These are phyloP conservation scores for Papilio xuthus DNA, from an alignment of 1,140 invertebrate genomes.

Conservation along the genomic window DNA sequence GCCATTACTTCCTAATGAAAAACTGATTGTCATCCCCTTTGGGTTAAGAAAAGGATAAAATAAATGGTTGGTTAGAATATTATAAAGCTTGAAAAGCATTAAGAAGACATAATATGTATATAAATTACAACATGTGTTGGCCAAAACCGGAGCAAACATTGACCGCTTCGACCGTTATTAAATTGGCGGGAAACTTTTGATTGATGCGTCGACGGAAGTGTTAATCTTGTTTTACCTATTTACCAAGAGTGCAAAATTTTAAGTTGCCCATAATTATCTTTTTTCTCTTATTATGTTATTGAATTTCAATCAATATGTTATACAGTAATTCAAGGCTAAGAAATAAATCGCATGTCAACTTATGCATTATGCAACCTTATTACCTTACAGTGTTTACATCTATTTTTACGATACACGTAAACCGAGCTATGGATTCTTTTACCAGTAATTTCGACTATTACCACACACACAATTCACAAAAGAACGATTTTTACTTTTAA, in stretches of 20 bases:
- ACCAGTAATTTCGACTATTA: not conserved
- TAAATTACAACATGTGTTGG: constrained; percentile 11
- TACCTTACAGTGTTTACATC: constrained; percentile 1
- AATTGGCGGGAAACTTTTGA: constrained; percentile 10
- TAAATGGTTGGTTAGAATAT: not conserved
- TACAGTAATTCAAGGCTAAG: not conserved
- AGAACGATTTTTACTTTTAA: not conserved
- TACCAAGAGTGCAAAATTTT: not conserved
- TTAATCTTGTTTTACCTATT: constrained; percentile 7
- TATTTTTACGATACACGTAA: not conserved
- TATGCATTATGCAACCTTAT: constrained; percentile 19
- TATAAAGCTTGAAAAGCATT: not conserved
- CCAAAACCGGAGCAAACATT: constrained; percentile 24
- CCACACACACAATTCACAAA: not conserved
- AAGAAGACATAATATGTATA: not conserved
- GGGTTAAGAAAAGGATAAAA: not conserved
- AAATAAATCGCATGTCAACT: constrained; percentile 3
- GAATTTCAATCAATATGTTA: not conserved
- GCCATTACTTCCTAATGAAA: not conserved
- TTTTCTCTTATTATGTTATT: not conserved
- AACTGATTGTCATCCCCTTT: not conserved
- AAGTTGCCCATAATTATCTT: not conserved
- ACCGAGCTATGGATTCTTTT: not conserved
- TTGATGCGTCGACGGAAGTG: constrained; percentile 20
- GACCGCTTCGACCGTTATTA: not conserved